Evolutionary conservation across 2,888 invertebrate genomes (phyloP).

Genomic region (Lumbricus terrestris): DNA sequence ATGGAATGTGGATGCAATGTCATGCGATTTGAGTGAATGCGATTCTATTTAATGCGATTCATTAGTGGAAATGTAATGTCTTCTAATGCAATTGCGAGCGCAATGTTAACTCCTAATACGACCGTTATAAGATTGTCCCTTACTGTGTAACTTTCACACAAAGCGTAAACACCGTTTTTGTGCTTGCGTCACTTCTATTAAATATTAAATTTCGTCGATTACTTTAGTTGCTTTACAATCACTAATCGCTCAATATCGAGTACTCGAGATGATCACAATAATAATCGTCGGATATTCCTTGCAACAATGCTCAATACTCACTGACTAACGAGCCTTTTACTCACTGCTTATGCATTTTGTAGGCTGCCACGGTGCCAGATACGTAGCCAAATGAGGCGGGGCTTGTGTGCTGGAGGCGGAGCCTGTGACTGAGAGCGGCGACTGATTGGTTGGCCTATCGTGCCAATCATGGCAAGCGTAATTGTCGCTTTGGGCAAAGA

Average conservation of each 20-base stretch:
- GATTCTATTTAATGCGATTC: too few species aligned
- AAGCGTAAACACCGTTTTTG: too few species aligned
- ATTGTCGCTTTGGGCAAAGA: neutral
- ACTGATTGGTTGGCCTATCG: neutral
- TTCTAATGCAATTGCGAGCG: too few species aligned
- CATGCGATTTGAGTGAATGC: too few species aligned
- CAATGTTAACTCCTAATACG: too few species aligned
- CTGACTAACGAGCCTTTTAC: neutral
- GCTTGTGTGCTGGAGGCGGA: neutral
- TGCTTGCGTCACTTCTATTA: neutral
- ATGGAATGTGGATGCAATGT: neutral
- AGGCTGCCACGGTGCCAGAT: neutral
- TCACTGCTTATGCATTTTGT: neutral
- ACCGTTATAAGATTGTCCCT: too few species aligned
- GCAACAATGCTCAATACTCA: neutral
- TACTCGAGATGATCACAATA: too few species aligned
- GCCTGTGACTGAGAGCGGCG: neutral
- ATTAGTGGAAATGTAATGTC: too few species aligned
- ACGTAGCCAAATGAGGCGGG: neutral
- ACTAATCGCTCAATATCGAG: neutral
- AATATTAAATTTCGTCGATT: neutral
- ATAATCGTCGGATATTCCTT: neutral
- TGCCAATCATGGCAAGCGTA: neutral
- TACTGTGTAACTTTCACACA: too few species aligned
- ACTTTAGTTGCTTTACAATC: neutral